A percentile compares a stretch with the other conserved stretches of the same genome.
Conservation (phyloP, 2,113 vertebrate species). For the Tragelaphus imberbis region DNA sequence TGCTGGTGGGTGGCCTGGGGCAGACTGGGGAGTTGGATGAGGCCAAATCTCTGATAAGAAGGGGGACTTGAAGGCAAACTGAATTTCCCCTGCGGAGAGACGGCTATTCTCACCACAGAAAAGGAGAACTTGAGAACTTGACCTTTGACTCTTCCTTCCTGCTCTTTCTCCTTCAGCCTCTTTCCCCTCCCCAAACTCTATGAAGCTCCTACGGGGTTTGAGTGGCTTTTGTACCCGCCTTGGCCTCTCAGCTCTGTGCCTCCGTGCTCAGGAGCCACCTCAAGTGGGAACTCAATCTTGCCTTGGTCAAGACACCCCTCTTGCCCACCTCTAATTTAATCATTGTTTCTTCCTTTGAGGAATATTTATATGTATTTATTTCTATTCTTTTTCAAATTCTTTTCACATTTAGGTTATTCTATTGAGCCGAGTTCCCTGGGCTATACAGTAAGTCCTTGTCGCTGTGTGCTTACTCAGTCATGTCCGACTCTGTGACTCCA, state of each 20-base stretch:
- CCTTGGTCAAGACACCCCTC: background rate
- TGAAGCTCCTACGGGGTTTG: background rate
- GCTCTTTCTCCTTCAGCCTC: background rate
- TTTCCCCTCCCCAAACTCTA: background rate
- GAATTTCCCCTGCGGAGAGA: background rate
- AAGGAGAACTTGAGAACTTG: constrained; percentile 19
- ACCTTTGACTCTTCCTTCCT: constrained; percentile 35
- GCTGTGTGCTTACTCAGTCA: background rate
- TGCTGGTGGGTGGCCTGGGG: constrained; percentile 23
- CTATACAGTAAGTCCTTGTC: background rate
- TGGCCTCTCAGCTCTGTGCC: background rate
- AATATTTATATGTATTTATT: background rate
- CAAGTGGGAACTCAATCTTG: background rate
- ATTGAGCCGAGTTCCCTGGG: background rate
- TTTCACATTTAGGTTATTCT: background rate
- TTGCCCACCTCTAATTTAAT: background rate
- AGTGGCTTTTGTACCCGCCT: background rate
- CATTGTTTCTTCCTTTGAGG: background rate
- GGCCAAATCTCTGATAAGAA: background rate
- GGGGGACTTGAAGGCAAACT: background rate
- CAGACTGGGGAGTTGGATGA: background rate
- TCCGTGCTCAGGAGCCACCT: background rate
- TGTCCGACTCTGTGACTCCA: accelerated
- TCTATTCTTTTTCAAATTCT: background rate
- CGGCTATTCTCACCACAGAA: background rate